Base-by-base conservation (phyloP, 2,888 invertebrate species). In the Apodemia zela region DNA sequence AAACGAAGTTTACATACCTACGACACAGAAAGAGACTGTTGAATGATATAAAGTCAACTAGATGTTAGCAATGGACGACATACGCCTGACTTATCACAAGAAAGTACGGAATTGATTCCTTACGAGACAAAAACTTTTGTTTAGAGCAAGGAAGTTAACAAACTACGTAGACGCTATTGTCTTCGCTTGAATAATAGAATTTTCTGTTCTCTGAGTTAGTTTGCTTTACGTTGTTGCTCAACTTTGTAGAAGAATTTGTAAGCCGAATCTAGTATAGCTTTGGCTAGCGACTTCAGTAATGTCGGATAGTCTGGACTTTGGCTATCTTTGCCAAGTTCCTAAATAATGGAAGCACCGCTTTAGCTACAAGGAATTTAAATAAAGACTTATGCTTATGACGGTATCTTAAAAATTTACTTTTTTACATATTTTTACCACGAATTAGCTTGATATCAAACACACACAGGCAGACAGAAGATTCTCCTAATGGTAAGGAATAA, bases 101-200 rank as follows among this genome's bases (percentile, higher is more conserved):
- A 68, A 66, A 66, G 47, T 63, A 58, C 64, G 60, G 60, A 68
- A 66, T 68, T 66, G 68, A 69, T 68, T 68, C 64, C 64, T 47
- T 59, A 51, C 68, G 63, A 62, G 66, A 60, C 57, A 57, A 57
- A 59, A 66, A 65, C 60, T 66, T 70, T 67, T 67, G 64, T 62
- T 69, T 67, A 63, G 65, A 61, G 62, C 60, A 64, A 58, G 64
- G 64, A 65, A 67, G 66, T 62, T 63, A 59, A 61, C 69, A 67
- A 67, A 67, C 68, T 68, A 63, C 67, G 71, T 71, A 69, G 61
- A 67, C 63, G 63, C 63, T 63, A 64, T 66, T 66, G 65, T 68
- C 66, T 64, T 60, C 65, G 57, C 61, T 63, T 62, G 61, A 66
- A 64, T 61, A 65, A 65, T 62, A 68, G 65, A 68, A 62, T 68